Evolutionary conservation across 2,113 vertebrate species (phyloP).

Genomic region (Sylvietta virens): DNA sequence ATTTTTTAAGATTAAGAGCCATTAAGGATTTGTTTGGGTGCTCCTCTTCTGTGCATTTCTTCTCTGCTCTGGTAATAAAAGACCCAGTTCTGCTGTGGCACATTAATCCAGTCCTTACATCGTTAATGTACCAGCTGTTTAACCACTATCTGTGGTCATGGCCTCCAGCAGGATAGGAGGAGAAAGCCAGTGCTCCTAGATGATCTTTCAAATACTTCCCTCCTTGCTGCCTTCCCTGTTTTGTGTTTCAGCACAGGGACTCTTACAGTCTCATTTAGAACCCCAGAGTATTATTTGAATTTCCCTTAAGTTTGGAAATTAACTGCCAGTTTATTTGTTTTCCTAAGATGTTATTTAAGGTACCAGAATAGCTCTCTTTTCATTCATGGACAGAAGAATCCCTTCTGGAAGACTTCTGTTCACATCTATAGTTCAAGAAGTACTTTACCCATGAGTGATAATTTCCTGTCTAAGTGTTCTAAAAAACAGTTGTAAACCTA

Average conservation of each 20-base stretch:
- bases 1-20: neutral
- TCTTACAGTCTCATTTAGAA: neutral
- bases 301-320: neutral
- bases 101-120: neutral
- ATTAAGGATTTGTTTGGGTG: neutral
- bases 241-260: neutral
- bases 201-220: neutral
- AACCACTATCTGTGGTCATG: neutral
- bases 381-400: neutral
- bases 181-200: neutral
- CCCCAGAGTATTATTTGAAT: neutral
- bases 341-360: neutral
- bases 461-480: neutral
- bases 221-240: fast-evolving
- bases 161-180: neutral
- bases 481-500: neutral
- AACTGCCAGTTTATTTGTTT: neutral
- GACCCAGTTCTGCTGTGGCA: neutral
- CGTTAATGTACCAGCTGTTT: neutral
- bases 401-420: neutral
- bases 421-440: neutral
- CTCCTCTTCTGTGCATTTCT: neutral
- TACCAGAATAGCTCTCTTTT: neutral
- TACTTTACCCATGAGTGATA: neutral
- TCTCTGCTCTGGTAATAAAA: neutral